Evolutionary conservation across 2,797 vertebrate species (phyloP), one percentile per base, ranked within the genome.

Genomic region (Lemur catta): DNA sequence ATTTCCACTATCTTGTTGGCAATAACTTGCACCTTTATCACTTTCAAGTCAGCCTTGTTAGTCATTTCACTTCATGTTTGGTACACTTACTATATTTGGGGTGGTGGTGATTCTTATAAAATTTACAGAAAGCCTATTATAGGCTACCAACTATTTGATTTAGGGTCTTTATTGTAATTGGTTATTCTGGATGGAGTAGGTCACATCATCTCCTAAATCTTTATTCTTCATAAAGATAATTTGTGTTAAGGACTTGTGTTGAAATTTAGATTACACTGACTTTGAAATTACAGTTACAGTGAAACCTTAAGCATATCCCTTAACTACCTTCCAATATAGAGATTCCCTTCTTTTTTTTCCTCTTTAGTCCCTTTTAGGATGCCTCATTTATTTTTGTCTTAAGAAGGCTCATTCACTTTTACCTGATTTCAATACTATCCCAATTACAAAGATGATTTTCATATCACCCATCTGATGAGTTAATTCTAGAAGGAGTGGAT

Each of bases 21-120:
- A 93, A 9, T 94, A 85, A 93, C 95, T 89, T 84, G 63, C 89
- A 76, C 22, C 89, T 95, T 97, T 98, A 98, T 97, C 97, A 81
- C 94, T 88, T 76, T 80, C 26, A 78, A 91, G 86, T 87, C 97
- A 97, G 96, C 89, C 93, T 95, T 71, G 79, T 94, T 89, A 80
- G 92, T 67, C 41, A 59, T 82, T 96, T 89, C 65, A 59, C 24
- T 55, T 88, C 67, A 35, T 48, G 8, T 95, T 76, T 71, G 80
- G 46, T 81, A 33, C 74, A 48, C 38, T 91, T 57, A 30, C 0
- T 94, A 26, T 75, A 9, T 78, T 50, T 72, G 76, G 74, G 74
- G 78, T 46, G 61, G 46, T 79, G 93, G 76, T 97, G 96, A 95
- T 93, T 96, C 93, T 89, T 86, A 43, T 14, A 55, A 82, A 88